Evolutionary conservation across 2,113 vertebrate species (phyloP).

Genomic region (Cichladusa arquata): DNA sequence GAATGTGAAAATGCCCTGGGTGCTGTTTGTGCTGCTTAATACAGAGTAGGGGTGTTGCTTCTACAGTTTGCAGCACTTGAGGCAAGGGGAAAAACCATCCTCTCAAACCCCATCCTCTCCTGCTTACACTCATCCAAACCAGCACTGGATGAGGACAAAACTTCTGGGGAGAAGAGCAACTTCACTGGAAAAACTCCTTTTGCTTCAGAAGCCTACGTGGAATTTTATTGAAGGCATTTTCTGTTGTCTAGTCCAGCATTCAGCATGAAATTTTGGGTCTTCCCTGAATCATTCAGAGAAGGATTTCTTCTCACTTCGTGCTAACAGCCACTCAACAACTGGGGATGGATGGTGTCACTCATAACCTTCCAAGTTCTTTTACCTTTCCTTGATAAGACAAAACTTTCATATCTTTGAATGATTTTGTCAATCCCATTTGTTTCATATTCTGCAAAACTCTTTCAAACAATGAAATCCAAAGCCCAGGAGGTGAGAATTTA

Average conservation of each 20-base stretch:
- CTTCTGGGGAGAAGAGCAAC: not conserved
- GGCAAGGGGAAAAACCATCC: not conserved
- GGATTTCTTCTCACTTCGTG: not conserved
- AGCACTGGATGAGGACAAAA: not conserved
- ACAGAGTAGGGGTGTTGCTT: not conserved
- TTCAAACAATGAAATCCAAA: not conserved
- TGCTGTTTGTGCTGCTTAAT: not conserved
- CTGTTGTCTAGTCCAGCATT: not conserved
- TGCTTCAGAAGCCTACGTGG: not conserved
- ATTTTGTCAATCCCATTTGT: not conserved
- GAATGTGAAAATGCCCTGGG: not conserved
- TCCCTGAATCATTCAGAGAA: not conserved
- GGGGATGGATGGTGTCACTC: not conserved
- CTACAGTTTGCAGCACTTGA: not conserved
- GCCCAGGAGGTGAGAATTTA: not conserved
- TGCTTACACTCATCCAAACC: not conserved
- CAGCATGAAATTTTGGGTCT: not conserved
- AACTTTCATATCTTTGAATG: not conserved
- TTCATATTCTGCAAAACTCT: not conserved
- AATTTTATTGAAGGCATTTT: not conserved
- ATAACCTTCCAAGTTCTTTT: not conserved
- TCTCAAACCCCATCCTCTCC: not conserved
- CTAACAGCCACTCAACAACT: not conserved
- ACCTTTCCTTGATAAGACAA: not conserved
- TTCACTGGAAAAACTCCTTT: not conserved